Evolutionary conservation across 2,113 vertebrate genomes (phyloP).

Genomic region (Brachirus orientalis): DNA sequence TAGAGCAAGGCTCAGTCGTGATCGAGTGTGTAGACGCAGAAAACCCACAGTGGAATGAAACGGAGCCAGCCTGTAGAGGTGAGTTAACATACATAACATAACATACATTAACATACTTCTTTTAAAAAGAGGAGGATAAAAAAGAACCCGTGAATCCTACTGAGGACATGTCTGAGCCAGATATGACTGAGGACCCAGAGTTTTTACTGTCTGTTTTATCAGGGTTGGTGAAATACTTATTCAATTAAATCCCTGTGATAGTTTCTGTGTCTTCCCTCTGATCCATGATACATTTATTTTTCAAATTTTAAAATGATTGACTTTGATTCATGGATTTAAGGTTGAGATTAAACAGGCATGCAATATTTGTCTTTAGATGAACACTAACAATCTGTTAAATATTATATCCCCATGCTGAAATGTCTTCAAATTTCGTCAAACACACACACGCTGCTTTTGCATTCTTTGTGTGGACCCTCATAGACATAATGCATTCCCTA

Average conservation of each 20-base stretch:
- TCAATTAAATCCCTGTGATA: slow-evolving; percentile 56
- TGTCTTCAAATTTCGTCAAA: slow-evolving; percentile 15
- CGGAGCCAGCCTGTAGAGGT: slow-evolving; percentile 96
- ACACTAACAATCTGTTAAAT: slow-evolving; percentile 26
- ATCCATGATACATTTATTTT: slow-evolving; percentile 61
- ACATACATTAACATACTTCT: too few species aligned
- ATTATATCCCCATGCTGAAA: slow-evolving; percentile 33
- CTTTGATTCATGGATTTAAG: slow-evolving; percentile 55
- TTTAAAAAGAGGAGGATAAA: too few species aligned
- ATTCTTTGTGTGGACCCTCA: too few species aligned
- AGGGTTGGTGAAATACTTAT: too few species aligned
- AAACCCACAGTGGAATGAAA: slow-evolving; percentile 97
- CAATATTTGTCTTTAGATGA: slow-evolving; percentile 47
- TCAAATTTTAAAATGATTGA: slow-evolving; percentile 53
- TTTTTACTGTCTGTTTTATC: too few species aligned
- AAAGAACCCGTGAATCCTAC: too few species aligned
- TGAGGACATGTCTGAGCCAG: too few species aligned
- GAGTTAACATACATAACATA: slow-evolving; percentile 54
- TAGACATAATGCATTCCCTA: too few species aligned
- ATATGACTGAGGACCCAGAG: too few species aligned
- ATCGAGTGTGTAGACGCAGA: slow-evolving; percentile 91
- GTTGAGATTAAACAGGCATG: slow-evolving; percentile 54
- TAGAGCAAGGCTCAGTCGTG: slow-evolving; percentile 96
- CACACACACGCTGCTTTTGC: slow-evolving; percentile 14
- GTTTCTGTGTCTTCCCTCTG: slow-evolving; percentile 62